A percentile compares a stretch with the other conserved stretches of the same genome.
These are phyloP conservation scores for Neoitamus cyanurus DNA, from an alignment of 2,888 invertebrate genomes.

Conservation along the genomic window DNA sequence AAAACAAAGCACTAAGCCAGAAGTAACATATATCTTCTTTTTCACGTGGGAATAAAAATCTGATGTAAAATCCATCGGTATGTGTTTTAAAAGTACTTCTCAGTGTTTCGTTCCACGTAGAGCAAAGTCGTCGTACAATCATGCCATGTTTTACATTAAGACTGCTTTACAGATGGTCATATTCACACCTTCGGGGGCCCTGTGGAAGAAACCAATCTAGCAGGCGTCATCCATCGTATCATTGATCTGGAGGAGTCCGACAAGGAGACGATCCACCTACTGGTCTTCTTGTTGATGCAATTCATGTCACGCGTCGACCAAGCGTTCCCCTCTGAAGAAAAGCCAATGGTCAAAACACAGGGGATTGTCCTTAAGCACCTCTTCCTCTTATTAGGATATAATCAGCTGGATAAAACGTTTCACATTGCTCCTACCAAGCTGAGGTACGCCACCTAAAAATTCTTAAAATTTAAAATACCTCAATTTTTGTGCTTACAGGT, in stretches of 20 bases:
- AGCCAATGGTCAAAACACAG: slow-evolving; percentile 80
- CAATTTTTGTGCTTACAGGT: slow-evolving; percentile 69
- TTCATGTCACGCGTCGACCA: slow-evolving; percentile 87
- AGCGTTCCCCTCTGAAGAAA: slow-evolving; percentile 89
- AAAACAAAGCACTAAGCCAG: too few relatives aligned
- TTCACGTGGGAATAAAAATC: too few relatives aligned
- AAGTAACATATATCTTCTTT: too few relatives aligned
- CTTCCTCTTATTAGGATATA: slow-evolving; percentile 92
- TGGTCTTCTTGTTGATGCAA: slow-evolving; percentile 97
- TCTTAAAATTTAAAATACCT: too few relatives aligned
- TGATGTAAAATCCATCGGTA: too few relatives aligned
- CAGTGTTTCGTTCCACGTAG: not conserved
- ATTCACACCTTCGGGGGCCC: slow-evolving; percentile 85
- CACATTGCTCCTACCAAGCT: slow-evolving; percentile 89
- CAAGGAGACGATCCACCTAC: slow-evolving; percentile 92
- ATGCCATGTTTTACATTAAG: not conserved
- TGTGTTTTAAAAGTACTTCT: too few relatives aligned
- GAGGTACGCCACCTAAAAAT: slow-evolving; percentile 71
- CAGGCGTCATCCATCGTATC: slow-evolving; percentile 84
- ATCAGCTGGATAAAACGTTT: slow-evolving; percentile 89
- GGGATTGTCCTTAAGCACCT: slow-evolving; percentile 91
- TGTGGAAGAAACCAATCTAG: slow-evolving; percentile 84
- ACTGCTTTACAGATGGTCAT: slow-evolving; percentile 74
- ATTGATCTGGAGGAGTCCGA: slow-evolving; percentile 96
- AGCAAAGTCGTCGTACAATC: not conserved